phyloP scores from a whole-genome alignment of 2,888 invertebrate species.

The Harpalus rubripes region DNA sequence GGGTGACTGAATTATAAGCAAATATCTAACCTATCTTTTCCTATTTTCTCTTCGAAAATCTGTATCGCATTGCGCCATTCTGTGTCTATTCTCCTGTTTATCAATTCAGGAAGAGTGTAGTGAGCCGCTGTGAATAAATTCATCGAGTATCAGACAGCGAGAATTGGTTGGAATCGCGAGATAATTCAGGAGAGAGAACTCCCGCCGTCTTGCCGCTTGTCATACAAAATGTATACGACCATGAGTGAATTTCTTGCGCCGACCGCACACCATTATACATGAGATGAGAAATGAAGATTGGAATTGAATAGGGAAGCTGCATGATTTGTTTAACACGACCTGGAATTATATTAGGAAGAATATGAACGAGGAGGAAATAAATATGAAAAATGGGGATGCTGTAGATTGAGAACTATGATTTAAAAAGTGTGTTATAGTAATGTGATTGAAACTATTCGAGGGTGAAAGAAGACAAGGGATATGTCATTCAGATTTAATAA shows the following conservation, averaged over 20 bases:
- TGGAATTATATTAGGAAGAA: background rate
- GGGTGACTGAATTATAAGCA: too few species aligned
- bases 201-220: constrained; percentile 70
- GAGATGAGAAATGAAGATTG: constrained; percentile 74
- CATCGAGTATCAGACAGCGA: constrained; percentile 66
- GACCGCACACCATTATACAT: constrained; percentile 67
- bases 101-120: constrained; percentile 48
- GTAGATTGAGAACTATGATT: too few species aligned
- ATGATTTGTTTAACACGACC: background rate
- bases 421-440: too few species aligned
- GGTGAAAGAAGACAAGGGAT: too few species aligned
- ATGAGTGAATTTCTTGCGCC: constrained; percentile 74
- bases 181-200: constrained; percentile 71
- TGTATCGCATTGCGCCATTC: background rate
- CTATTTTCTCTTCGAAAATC: too few species aligned
- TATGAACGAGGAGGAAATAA: background rate
- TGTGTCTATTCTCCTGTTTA: constrained; percentile 9
- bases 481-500: too few species aligned
- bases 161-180: constrained; percentile 72
- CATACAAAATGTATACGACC: constrained; percentile 75
- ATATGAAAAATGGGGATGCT: too few species aligned
- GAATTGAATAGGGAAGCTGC: constrained; percentile 69
- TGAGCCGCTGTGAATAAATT: constrained; percentile 67
- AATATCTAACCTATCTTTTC: too few species aligned
- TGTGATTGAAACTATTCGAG: too few species aligned